These are phyloP conservation scores for Nannoperca obscura DNA, from an alignment of 2,797 vertebrate genomes.

Conservation along the genomic window DNA sequence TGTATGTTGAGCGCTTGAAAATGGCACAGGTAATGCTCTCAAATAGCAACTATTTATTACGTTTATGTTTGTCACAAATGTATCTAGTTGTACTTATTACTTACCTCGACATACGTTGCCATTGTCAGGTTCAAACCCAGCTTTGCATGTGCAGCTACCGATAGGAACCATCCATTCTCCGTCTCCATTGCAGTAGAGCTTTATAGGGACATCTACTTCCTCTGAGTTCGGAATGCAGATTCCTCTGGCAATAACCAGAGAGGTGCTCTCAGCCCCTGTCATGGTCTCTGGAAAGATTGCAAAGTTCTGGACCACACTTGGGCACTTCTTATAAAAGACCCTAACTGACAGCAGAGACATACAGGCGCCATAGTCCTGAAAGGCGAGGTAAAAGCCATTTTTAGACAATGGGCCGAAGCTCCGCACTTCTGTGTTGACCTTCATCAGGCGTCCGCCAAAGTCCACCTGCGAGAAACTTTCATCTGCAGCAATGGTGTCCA, in stretches of 20 bases:
- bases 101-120: conserved; percentile 95
- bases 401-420: conserved; percentile 96
- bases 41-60: not conserved
- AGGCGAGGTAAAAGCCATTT: conserved; percentile 97
- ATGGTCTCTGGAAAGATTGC: conserved; percentile 97
- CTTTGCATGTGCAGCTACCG: conserved; percentile 96
- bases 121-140: conserved; percentile 96
- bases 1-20: not conserved
- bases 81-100: conserved; percentile 26
- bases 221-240: conserved; percentile 95
- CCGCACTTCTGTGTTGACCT: conserved; percentile 97
- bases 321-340: conserved; percentile 98
- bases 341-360: conserved; percentile 98
- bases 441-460: conserved; percentile 97
- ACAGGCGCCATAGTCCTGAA: conserved; percentile 98
- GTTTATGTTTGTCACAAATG: not conserved
- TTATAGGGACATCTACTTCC: conserved; percentile 97
- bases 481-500: conserved; percentile 98
- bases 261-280: conserved; percentile 98
- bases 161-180: conserved; percentile 99
- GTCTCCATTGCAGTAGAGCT: conserved; percentile 98
- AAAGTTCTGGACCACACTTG: conserved; percentile 97
- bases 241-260: conserved; percentile 94
- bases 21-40: not conserved
- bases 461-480: conserved; percentile 99